These are phyloP conservation scores for Vanessa cardui DNA, from an alignment of 2,888 invertebrate genomes.

Conservation along the genomic window DNA sequence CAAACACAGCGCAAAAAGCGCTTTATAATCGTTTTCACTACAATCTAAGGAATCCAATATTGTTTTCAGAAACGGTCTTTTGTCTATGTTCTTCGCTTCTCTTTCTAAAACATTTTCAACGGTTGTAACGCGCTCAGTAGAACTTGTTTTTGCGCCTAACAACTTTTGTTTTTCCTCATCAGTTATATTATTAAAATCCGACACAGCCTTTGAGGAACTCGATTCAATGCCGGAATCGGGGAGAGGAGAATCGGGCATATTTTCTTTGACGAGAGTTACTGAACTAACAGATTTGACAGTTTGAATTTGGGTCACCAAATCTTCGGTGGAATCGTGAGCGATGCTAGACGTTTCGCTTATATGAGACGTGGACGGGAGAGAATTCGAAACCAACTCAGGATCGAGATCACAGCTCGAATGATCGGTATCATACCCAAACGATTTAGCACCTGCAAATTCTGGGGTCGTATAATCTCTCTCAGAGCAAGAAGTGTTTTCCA, in stretches of 20 bases:
- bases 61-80: conserved; percentile 93
- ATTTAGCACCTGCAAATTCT: conserved; percentile 66
- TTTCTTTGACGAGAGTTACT: conserved; percentile 52
- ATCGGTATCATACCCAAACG: conserved; percentile 73
- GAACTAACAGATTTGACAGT: conserved; percentile 41
- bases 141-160: conserved; percentile 53
- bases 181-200: conserved; percentile 89
- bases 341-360: conserved; percentile 77
- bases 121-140: conserved; percentile 51
- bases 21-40: conserved; percentile 96
- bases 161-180: conserved; percentile 95
- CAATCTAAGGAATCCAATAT: conserved; percentile 94
- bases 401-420: conserved; percentile 79
- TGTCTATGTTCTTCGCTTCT: conserved; percentile 75
- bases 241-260: conserved; percentile 77
- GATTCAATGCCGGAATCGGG: conserved; percentile 76
- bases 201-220: conserved; percentile 60
- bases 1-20: conserved; percentile 94
- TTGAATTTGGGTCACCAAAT: conserved; percentile 71
- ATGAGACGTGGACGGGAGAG: conserved; percentile 80
- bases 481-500: conserved; percentile 77
- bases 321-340: conserved; percentile 77
- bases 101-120: conserved; percentile 64
- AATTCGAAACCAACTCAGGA: conserved; percentile 76
- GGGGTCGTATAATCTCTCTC: conserved; percentile 77